Base-by-base conservation (phyloP, 2,797 vertebrate genomes). In the Sebastes oblongus region DNA sequence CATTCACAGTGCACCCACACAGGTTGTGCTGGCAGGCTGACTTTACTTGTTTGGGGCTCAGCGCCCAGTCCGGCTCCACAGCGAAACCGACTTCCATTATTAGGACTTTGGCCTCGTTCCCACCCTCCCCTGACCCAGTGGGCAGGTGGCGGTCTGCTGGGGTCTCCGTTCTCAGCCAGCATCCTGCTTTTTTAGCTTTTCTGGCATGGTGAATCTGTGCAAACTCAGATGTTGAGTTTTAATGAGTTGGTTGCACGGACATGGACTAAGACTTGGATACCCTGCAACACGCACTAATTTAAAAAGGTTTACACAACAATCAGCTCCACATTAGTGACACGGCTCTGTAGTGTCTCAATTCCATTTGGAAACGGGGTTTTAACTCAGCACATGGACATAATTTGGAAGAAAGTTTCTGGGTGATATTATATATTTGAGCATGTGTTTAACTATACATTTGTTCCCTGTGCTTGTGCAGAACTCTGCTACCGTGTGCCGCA, bases 401-500 rank as follows among this genome's bases (percentile, higher is more conserved):
- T 66, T 68, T 73, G 13, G 6, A 67, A 61, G 22, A 61, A 80
- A 78, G 55, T 0, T 64, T 61, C 27, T 58, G 25, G 11, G 20
- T 68, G 16, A 77, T 75, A 42, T 67, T 42, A 64, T 14, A 27
- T 54, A 56, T 56, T 8, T 22, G 14, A 61, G 18, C 25, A 50
- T 8, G 59, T n/a, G 16, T 65, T 52, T 67, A 55, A 80, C 39
- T n/a, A 55, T 73, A 34, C 60, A 69, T 73, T 34, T 66, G 18
- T 62, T 81, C 39, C 68, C 39, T 83, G 34, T 72, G 34, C 50
- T 64, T 78, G 75, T 90, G 16, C 78, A 99, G 98, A 98, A 99
- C 78, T 98, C 98, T 46, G 97, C 97, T 54, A 99, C 97, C 9
- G 96, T 99, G 86, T 99, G 98, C 87, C 97, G 97, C 81, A 98